Evolutionary conservation across 1,140 invertebrate species (phyloP).

Genomic region (Prorops nasuta): DNA sequence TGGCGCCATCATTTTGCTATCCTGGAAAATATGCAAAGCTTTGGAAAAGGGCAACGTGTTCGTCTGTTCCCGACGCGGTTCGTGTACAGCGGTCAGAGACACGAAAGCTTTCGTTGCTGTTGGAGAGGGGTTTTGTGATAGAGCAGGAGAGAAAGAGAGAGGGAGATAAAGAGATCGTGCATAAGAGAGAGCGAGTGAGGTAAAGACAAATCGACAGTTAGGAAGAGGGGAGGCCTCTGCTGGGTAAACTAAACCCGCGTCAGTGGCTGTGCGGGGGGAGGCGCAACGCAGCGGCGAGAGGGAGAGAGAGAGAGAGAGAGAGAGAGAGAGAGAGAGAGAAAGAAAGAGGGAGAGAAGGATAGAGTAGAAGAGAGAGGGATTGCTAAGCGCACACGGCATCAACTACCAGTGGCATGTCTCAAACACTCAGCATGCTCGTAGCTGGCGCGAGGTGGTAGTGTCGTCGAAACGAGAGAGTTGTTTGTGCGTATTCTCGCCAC

Average conservation of each 20-base stretch:
- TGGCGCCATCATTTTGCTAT: constrained; percentile 26
- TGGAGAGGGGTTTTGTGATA: constrained; percentile 5
- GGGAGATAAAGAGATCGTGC: background rate
- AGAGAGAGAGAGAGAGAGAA: constrained; percentile 7
- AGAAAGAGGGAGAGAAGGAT: constrained; percentile 4
- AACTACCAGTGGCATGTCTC: constrained; percentile 48
- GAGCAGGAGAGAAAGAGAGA: constrained; percentile 6
- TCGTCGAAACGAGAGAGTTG: constrained; percentile 23
- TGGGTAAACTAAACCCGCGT: no score
- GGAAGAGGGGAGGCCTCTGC: no score
- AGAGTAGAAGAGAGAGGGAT: constrained; percentile 19
- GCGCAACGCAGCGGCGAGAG: background rate
- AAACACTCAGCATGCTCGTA: constrained; percentile 48
- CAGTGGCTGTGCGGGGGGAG: no score
- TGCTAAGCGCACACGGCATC: constrained; percentile 40
- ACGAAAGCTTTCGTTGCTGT: constrained; percentile 24
- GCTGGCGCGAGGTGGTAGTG: constrained; percentile 36
- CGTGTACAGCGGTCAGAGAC: constrained; percentile 47
- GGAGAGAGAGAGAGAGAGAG: constrained; percentile 15
- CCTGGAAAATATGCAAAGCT: constrained; percentile 37
- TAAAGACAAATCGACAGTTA: background rate
- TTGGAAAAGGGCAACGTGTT: constrained; percentile 36
- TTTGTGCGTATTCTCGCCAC: constrained; percentile 14
- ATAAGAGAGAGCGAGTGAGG: constrained; percentile 13
- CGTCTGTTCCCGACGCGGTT: constrained; percentile 39